phyloP scores from a whole-genome alignment of 1,140 invertebrate species.

The Eurytemora carolleeae region DNA sequence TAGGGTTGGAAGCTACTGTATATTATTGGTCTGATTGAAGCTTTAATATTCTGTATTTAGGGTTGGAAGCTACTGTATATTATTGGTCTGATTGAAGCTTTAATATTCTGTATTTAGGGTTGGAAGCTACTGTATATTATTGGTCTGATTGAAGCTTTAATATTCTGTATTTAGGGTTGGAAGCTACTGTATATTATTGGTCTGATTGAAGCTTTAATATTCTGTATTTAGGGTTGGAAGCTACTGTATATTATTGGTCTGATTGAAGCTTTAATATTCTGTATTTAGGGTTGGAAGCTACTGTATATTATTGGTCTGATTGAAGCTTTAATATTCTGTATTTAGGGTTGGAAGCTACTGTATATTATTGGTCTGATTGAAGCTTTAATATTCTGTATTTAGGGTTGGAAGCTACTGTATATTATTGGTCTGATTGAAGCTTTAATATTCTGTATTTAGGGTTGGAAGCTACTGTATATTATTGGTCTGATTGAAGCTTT shows the following conservation, averaged over 20 bases:
- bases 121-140: conserved; percentile 60
- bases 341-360: conserved; percentile 56
- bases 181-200: conserved; percentile 58
- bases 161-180: conserved; percentile 62
- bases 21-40: conserved; percentile 54
- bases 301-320: conserved; percentile 54
- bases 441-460: conserved; percentile 54
- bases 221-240: conserved; percentile 62
- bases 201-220: conserved; percentile 54
- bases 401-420: conserved; percentile 61
- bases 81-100: conserved; percentile 53
- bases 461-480: conserved; percentile 59
- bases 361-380: conserved; percentile 58
- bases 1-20: conserved; percentile 62
- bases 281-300: conserved; percentile 57
- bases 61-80: conserved; percentile 62
- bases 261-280: conserved; percentile 58
- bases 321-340: conserved; percentile 59
- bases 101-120: conserved; percentile 57
- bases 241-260: conserved; percentile 55
- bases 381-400: conserved; percentile 55
- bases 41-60: conserved; percentile 55
- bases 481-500: conserved; percentile 57
- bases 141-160: conserved; percentile 53
- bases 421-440: conserved; percentile 57